These are phyloP conservation scores for Parelbella ahira DNA, from an alignment of 2,888 invertebrate species.

Conservation along the genomic window DNA sequence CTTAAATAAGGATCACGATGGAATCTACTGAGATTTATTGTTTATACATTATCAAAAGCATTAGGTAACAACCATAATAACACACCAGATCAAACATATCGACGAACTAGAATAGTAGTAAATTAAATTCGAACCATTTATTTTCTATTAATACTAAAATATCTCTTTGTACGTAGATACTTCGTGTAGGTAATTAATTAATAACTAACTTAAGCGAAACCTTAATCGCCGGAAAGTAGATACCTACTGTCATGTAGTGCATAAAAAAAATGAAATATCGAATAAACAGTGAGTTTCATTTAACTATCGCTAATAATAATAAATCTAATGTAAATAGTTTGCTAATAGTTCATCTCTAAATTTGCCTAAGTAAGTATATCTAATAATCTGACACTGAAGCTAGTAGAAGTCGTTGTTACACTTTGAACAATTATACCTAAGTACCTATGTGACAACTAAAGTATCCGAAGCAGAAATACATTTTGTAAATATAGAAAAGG, in stretches of 20 bases:
- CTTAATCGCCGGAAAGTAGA: too few species aligned
- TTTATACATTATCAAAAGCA: too few species aligned
- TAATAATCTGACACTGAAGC: conserved; percentile 16
- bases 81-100: background rate
- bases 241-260: too few species aligned
- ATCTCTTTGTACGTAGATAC: conserved; percentile 19
- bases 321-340: conserved; percentile 21
- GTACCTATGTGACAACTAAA: conserved; percentile 1
- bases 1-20: too few species aligned
- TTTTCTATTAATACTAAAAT: conserved; percentile 9
- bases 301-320: conserved; percentile 8
- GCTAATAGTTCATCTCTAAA: conserved; percentile 19
- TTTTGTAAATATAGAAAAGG: conserved; percentile 2
- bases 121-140: too few species aligned
- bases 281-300: conserved; percentile 11
- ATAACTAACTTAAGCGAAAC: too few species aligned
- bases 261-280: too few species aligned
- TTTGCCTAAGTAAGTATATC: conserved; percentile 13
- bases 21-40: too few species aligned
- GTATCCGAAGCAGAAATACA: conserved; percentile 12
- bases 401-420: conserved; percentile 15
- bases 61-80: conserved; percentile 5
- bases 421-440: background rate
- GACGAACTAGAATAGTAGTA: background rate
- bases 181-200: conserved; percentile 5